A percentile compares a stretch with the other conserved stretches of the same genome.
Evolutionary conservation across 2,888 invertebrate species (phyloP).

Genomic region (Dusona sp.): DNA sequence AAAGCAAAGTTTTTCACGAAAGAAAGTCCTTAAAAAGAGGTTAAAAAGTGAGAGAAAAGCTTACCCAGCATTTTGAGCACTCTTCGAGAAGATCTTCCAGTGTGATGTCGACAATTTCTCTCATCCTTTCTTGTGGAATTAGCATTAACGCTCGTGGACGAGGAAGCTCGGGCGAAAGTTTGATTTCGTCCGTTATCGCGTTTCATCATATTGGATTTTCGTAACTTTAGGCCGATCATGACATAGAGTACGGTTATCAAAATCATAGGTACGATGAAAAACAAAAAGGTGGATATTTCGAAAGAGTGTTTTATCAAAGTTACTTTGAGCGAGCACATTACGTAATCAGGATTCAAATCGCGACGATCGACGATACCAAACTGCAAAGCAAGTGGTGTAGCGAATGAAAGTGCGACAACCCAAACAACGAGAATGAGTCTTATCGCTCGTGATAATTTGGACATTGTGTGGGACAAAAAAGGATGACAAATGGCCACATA

Average conservation of each 20-base stretch:
- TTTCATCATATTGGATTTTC: slow-evolving; percentile 86
- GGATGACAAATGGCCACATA: slow-evolving; percentile 91
- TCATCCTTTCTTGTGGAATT: slow-evolving; percentile 39
- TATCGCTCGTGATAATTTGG: slow-evolving; percentile 93
- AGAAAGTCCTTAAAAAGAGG: background rate
- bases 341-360: slow-evolving; percentile 85
- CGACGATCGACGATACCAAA: slow-evolving; percentile 84
- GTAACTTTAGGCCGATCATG: slow-evolving; percentile 85
- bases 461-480: slow-evolving; percentile 92
- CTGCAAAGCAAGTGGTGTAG: slow-evolving; percentile 89
- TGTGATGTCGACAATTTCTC: slow-evolving; percentile 73
- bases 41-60: slow-evolving; percentile 73
- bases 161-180: slow-evolving; percentile 11
- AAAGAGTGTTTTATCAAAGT: slow-evolving; percentile 86
- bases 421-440: slow-evolving; percentile 93
- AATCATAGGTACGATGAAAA: slow-evolving; percentile 88
- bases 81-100: slow-evolving; percentile 88
- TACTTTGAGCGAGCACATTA: slow-evolving; percentile 84
- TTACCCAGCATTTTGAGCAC: slow-evolving; percentile 92
- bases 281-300: slow-evolving; percentile 87
- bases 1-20: background rate
- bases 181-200: slow-evolving; percentile 73
- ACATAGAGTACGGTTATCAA: slow-evolving; percentile 87
- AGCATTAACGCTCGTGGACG: background rate
- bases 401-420: slow-evolving; percentile 90